These are phyloP conservation scores for Brachyptera putata DNA, from an alignment of 2,888 invertebrate genomes.

Conservation along the genomic window DNA sequence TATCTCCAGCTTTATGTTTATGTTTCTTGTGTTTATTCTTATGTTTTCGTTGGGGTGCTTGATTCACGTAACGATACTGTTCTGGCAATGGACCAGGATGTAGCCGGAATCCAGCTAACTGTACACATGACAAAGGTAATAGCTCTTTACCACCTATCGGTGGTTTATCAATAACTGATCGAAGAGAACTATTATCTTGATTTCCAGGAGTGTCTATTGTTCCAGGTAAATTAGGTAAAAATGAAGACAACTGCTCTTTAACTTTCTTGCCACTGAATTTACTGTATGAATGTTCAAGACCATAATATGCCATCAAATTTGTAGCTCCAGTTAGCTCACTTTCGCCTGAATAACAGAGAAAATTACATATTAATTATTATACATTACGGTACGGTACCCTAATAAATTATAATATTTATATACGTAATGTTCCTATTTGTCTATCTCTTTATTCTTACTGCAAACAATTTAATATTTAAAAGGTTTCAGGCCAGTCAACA, in stretches of 20 bases:
- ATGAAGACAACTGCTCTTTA: slow-evolving; percentile 91
- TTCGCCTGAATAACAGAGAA: slow-evolving; percentile 59
- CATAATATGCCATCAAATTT: slow-evolving; percentile 95
- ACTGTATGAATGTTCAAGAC: slow-evolving; percentile 93
- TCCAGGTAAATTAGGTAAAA: slow-evolving; percentile 91
- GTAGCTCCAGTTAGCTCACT: slow-evolving; percentile 93
- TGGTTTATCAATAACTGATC: slow-evolving; percentile 93
- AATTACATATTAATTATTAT: no score
- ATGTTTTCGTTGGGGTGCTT: slow-evolving; percentile 87
- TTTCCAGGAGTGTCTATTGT: slow-evolving; percentile 88
- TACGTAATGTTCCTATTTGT: no score
- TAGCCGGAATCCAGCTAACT: slow-evolving; percentile 87
- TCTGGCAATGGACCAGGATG: slow-evolving; percentile 95
- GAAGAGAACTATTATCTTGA: slow-evolving; percentile 74
- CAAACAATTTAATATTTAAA: no score
- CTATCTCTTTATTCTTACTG: no score
- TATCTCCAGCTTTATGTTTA: slow-evolving; percentile 83
- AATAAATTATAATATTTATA: no score
- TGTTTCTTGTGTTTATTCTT: slow-evolving; percentile 95
- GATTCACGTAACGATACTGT: slow-evolving; percentile 89
- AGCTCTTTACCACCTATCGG: slow-evolving; percentile 90
- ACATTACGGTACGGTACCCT: no score
- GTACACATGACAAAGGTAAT: slow-evolving; percentile 77
- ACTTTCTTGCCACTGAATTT: slow-evolving; percentile 96
- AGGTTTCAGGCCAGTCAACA: no score